These are phyloP conservation scores for Poecilus cupreus DNA, from an alignment of 2,888 invertebrate species.

Conservation along the genomic window DNA sequence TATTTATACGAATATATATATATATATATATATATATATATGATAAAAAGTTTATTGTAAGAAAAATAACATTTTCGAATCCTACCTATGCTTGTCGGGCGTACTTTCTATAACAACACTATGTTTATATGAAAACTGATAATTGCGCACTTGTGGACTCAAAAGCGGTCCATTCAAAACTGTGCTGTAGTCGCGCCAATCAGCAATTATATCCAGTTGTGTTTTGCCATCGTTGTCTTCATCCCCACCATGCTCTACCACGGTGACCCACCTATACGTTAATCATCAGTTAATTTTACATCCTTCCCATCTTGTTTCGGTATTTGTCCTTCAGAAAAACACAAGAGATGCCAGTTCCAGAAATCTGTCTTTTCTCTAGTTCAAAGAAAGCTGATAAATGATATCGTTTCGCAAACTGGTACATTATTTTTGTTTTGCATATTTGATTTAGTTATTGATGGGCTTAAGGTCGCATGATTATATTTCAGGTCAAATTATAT, in stretches of 20 bases:
- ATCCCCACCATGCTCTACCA: slow-evolving; percentile 4
- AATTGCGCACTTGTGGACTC: neutral
- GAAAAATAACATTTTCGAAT: too few relatives aligned
- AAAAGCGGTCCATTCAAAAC: slow-evolving; percentile 21
- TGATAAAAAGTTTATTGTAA: too few relatives aligned
- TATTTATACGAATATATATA: too few relatives aligned
- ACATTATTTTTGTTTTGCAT: slow-evolving; percentile 16
- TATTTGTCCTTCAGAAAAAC: slow-evolving; percentile 52
- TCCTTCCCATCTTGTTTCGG: slow-evolving; percentile 39
- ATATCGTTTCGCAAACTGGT: neutral
- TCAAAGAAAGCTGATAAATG: slow-evolving; percentile 17
- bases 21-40: too few relatives aligned
- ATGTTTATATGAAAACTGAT: neutral
- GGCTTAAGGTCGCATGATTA: slow-evolving; percentile 8
- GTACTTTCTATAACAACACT: neutral
- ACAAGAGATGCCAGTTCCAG: slow-evolving; percentile 45
- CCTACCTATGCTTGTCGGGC: neutral
- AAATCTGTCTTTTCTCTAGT: slow-evolving; percentile 25
- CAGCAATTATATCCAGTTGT: slow-evolving; percentile 30
- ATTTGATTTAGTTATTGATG: neutral
- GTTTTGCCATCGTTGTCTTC: slow-evolving; percentile 19
- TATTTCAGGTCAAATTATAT: slow-evolving; percentile 36
- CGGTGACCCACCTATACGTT: slow-evolving; percentile 1
- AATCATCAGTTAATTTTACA: slow-evolving; percentile 52
- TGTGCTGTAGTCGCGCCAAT: neutral